phyloP scores from a whole-genome alignment of 2,888 invertebrate genomes.

The Limnephilus lunatus region DNA sequence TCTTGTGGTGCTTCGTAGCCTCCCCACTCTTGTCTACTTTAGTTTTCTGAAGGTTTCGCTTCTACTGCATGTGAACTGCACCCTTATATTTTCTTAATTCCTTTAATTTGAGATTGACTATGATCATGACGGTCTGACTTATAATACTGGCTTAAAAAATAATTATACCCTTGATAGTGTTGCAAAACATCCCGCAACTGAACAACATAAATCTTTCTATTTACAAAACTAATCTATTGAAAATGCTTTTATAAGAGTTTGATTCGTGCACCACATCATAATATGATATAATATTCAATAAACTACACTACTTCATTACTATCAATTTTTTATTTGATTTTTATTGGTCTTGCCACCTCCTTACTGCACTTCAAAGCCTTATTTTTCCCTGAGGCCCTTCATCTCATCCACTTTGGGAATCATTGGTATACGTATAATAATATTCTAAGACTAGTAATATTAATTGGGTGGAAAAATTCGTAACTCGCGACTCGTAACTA shows the following conservation, averaged over 20 bases:
- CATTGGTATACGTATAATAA: background rate
- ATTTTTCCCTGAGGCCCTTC: background rate
- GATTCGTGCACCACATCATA: background rate
- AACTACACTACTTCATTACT: background rate
- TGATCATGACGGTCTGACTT: no score
- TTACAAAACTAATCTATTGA: background rate
- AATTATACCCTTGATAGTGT: background rate
- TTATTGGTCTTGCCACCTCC: background rate
- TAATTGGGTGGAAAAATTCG: background rate
- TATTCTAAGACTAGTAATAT: background rate
- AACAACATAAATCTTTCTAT: background rate
- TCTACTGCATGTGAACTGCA: no score
- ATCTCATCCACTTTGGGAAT: background rate
- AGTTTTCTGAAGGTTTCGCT: no score
- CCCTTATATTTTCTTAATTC: no score
- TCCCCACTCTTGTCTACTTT: no score
- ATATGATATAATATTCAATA: no score
- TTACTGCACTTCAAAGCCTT: background rate
- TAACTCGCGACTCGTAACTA: background rate
- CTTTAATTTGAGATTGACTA: no score
- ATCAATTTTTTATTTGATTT: background rate
- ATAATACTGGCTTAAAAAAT: background rate
- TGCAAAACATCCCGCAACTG: background rate
- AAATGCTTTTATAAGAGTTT: background rate
- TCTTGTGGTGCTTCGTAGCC: no score